phyloP scores from a whole-genome alignment of 2,888 invertebrate species.

The Tanytarsus gracilentus region DNA sequence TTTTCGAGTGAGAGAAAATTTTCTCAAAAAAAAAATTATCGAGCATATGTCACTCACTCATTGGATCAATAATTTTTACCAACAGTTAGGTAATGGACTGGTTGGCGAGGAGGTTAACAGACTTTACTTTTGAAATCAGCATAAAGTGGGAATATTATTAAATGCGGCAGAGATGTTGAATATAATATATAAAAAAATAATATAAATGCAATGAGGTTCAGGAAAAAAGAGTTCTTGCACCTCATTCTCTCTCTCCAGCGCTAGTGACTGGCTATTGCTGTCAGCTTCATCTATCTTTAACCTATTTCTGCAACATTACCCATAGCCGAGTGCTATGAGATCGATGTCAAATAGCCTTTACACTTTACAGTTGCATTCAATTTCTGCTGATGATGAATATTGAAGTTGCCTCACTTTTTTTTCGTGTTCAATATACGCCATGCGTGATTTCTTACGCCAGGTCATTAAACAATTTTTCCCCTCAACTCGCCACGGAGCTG shows the following conservation, averaged over 20 bases:
- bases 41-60: neutral
- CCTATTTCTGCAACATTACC: neutral
- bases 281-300: neutral
- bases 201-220: too few species aligned
- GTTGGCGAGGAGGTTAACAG: neutral
- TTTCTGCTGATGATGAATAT: neutral
- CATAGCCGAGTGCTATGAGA: neutral
- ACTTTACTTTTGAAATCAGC: too few species aligned
- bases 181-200: too few species aligned
- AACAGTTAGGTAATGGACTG: slow-evolving; percentile 24
- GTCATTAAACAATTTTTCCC: neutral
- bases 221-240: too few species aligned
- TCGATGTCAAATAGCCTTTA: slow-evolving; percentile 12
- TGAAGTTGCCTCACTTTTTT: too few species aligned
- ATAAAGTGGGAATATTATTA: too few species aligned
- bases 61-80: slow-evolving; percentile 18
- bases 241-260: neutral
- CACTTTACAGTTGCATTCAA: neutral
- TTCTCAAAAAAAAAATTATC: neutral
- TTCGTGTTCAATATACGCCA: neutral
- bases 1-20: neutral
- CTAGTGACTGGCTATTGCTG: neutral
- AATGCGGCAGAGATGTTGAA: too few species aligned
- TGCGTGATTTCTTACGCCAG: slow-evolving; percentile 11
- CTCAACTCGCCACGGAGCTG: neutral